These are phyloP conservation scores for Gephyroberyx darwinii DNA, from an alignment of 2,797 vertebrate species.

Conservation along the genomic window DNA sequence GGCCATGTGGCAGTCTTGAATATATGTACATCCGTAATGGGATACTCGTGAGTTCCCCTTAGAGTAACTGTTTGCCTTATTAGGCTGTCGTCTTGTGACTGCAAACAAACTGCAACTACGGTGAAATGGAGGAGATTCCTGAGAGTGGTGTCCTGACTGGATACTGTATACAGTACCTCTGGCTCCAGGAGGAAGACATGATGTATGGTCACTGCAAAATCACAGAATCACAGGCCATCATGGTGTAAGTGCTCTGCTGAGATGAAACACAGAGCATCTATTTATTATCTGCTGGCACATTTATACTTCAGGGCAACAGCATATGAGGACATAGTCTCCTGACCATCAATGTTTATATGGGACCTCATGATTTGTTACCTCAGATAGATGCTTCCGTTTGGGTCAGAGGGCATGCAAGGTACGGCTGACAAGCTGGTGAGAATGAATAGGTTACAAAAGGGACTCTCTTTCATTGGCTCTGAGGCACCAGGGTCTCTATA, in stretches of 20 bases:
- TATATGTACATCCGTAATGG: slow-evolving; percentile 78
- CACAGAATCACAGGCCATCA: slow-evolving; percentile 45
- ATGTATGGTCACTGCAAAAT: slow-evolving; percentile 44
- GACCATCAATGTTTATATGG: slow-evolving; percentile 54
- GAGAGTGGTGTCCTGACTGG: slow-evolving; percentile 41
- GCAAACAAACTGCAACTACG: slow-evolving; percentile 68
- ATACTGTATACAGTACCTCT: slow-evolving; percentile 51
- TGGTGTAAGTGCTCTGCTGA: slow-evolving; percentile 53
- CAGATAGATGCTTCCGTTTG: slow-evolving; percentile 48
- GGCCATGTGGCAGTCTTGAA: slow-evolving; percentile 77
- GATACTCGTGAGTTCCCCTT: slow-evolving; percentile 78
- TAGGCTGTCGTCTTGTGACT: slow-evolving; percentile 75
- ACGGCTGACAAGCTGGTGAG: slow-evolving; percentile 61
- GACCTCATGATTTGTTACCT: slow-evolving; percentile 59
- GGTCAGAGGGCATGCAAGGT: slow-evolving; percentile 40
- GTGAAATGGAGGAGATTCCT: slow-evolving; percentile 60
- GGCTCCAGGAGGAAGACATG: slow-evolving; percentile 46
- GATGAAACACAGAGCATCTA: slow-evolving; percentile 62
- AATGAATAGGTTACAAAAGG: slow-evolving; percentile 46
- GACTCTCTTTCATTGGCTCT: slow-evolving; percentile 41
- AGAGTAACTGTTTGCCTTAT: slow-evolving; percentile 76
- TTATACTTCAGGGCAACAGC: slow-evolving; percentile 48
- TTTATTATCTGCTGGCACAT: slow-evolving; percentile 68
- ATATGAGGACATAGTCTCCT: slow-evolving; percentile 43
- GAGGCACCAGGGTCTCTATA: slow-evolving; percentile 33